Percentiles rank a stretch among this genome's conserved stretches.
Evolutionary conservation across 1,140 invertebrate genomes (phyloP).

Genomic region (Muscidifurax raptorellus): DNA sequence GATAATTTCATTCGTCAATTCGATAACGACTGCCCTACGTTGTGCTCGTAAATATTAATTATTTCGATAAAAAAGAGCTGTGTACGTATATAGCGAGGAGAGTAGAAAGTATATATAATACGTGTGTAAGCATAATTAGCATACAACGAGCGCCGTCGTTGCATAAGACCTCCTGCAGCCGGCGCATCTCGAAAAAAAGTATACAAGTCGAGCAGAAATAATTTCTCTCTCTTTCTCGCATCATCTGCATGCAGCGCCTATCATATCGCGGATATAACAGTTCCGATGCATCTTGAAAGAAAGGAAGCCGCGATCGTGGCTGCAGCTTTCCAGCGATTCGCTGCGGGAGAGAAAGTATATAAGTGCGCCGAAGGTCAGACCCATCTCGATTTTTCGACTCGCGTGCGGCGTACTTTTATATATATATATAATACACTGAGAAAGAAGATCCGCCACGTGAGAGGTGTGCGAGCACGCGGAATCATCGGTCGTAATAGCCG

Average conservation of each 20-base stretch:
- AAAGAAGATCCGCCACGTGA: not conserved
- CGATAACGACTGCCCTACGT: not conserved
- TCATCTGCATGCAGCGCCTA: not conserved
- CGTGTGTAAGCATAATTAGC: not conserved
- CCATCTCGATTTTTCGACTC: not conserved
- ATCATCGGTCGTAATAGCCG: no score
- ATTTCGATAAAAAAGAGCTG: not conserved
- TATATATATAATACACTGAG: no score
- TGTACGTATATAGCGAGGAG: not conserved
- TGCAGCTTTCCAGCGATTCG: conserved; percentile 11
- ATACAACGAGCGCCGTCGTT: not conserved
- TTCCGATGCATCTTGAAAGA: conserved; percentile 14
- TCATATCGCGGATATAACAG: not conserved
- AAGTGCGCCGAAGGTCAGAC: not conserved
- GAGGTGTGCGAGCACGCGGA: no score
- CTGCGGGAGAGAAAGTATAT: conserved; percentile 20
- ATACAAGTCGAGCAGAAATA: not conserved
- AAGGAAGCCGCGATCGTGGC: conserved; percentile 21
- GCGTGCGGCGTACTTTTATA: not conserved
- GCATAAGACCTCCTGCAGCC: not conserved
- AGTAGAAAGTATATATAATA: not conserved
- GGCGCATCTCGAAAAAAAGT: not conserved
- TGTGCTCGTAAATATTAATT: conserved; percentile 3
- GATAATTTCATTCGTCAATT: not conserved
- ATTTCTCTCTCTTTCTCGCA: not conserved